These are phyloP conservation scores for Heteromormyrus szaboi DNA, from an alignment of 2,797 vertebrate genomes.

Conservation along the genomic window DNA sequence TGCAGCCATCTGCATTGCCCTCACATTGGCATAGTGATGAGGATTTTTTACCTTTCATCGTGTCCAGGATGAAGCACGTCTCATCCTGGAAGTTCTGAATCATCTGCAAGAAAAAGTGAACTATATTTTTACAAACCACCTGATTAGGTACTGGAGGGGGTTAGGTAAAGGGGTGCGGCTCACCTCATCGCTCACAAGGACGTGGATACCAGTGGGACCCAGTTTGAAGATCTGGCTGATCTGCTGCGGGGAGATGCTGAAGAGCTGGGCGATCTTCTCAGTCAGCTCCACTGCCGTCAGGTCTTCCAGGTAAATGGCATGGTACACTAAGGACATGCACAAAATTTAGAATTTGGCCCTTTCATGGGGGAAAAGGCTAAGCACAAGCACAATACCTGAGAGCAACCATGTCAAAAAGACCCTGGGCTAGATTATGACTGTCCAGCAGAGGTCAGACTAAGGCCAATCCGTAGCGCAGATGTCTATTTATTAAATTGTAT, in stretches of 20 bases:
- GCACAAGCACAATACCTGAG: neutral
- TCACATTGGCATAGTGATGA: neutral
- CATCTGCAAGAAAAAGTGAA: constrained; percentile 68
- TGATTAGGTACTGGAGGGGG: neutral
- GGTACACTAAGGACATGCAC: constrained; percentile 75
- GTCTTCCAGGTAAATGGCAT: constrained; percentile 92
- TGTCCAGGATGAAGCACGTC: constrained; percentile 92
- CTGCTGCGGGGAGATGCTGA: constrained; percentile 86
- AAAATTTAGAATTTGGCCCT: neutral
- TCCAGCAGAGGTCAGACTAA: neutral
- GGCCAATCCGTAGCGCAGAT: neutral
- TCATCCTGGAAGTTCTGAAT: constrained; percentile 98
- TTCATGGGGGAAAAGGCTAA: neutral
- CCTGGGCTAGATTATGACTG: neutral
- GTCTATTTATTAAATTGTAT: neutral
- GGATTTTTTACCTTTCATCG: constrained; percentile 84
- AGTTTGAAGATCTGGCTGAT: constrained; percentile 95
- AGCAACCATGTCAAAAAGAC: neutral
- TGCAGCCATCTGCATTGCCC: neutral
- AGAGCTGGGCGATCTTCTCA: constrained; percentile 90
- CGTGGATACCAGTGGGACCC: constrained; percentile 91
- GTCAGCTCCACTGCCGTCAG: constrained; percentile 78
- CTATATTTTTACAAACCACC: neutral
- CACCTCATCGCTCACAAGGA: constrained; percentile 92
- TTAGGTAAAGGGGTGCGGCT: neutral